Evolutionary conservation across 2,888 invertebrate species (phyloP).

Genomic region (Cantharis nigra): DNA sequence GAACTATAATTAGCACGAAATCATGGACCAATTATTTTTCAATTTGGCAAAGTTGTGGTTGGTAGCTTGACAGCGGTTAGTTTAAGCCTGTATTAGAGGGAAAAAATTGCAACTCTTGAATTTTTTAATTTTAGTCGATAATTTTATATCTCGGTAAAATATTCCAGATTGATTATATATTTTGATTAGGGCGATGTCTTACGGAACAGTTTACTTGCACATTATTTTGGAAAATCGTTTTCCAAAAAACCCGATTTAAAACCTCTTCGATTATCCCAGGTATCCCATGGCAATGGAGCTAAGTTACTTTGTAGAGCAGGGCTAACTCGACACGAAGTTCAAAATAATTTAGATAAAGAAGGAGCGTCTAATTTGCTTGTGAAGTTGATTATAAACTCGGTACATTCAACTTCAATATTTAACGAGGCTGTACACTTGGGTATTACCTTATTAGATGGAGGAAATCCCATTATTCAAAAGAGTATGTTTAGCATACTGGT

Average conservation of each 20-base stretch:
- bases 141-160: background rate
- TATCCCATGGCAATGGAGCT: slow-evolving; percentile 86
- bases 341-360: slow-evolving; percentile 93
- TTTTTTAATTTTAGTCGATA: too few relatives aligned
- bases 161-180: slow-evolving; percentile 32
- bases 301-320: slow-evolving; percentile 86
- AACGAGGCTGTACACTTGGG: slow-evolving; percentile 93
- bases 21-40: too few relatives aligned
- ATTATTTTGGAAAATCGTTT: slow-evolving; percentile 77
- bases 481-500: slow-evolving; percentile 87
- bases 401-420: slow-evolving; percentile 88
- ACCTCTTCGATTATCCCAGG: slow-evolving; percentile 57
- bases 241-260: slow-evolving; percentile 59
- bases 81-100: too few relatives aligned
- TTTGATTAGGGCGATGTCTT: slow-evolving; percentile 71
- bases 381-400: slow-evolving; percentile 93
- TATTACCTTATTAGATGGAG: slow-evolving; percentile 93
- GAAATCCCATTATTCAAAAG: slow-evolving; percentile 92
- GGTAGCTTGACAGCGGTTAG: too few relatives aligned
- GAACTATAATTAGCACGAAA: too few relatives aligned
- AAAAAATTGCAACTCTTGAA: too few relatives aligned
- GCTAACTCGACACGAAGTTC: slow-evolving; percentile 88
- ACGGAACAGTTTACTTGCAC: slow-evolving; percentile 70
- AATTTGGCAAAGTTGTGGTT: too few relatives aligned
- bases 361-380: slow-evolving; percentile 97